A percentile compares a stretch with the other conserved stretches of the same genome.
Conservation (phyloP, 2,113 vertebrate genomes). For the Pangasianodon hypophthalmus region DNA sequence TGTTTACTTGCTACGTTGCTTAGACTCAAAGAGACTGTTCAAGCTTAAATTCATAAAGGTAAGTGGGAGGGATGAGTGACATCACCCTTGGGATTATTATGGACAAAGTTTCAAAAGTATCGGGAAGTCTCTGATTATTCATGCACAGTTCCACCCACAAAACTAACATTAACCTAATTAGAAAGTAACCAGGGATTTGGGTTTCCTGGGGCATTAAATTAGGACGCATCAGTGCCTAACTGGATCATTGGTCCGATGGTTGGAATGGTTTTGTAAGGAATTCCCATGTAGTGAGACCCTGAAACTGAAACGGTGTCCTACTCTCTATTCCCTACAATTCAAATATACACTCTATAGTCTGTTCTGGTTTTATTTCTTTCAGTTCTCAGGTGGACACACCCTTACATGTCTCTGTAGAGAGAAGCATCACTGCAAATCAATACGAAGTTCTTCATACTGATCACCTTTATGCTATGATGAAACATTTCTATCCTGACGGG, state of each 20-base stretch:
- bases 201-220: conserved; percentile 8
- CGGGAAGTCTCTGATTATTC: neutral
- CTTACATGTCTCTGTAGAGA: neutral
- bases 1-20: neutral
- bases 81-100: neutral
- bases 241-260: neutral
- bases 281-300: neutral
- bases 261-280: neutral
- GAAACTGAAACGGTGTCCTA: neutral
- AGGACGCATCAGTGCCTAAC: neutral
- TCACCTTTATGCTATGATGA: neutral
- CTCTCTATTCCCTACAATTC: neutral
- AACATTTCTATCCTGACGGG: neutral
- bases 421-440: neutral
- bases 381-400: neutral
- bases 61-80: neutral
- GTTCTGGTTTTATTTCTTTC: neutral
- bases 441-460: neutral
- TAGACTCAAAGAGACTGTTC: neutral
- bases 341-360: neutral
- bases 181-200: neutral
- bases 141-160: neutral
- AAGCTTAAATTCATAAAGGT: neutral
- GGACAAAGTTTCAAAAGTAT: neutral
- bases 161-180: conserved; percentile 19